Evolutionary conservation across 1,140 invertebrate species (phyloP).

Genomic region (Lineus longissimus): DNA sequence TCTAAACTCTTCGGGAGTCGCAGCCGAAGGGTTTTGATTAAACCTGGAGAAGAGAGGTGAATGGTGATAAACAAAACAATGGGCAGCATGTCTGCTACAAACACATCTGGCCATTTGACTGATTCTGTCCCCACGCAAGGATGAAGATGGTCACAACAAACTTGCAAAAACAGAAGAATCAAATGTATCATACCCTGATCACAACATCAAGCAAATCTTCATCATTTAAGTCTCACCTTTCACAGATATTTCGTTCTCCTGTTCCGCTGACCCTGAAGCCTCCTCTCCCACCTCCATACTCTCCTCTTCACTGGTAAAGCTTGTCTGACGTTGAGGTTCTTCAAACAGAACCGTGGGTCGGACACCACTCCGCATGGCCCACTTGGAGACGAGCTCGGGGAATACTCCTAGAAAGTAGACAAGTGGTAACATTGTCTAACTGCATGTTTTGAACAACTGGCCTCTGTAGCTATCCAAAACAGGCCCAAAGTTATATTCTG

Average conservation of each 20-base stretch:
- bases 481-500: too few relatives aligned
- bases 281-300: slow-evolving; percentile 39
- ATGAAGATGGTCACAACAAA: too few relatives aligned
- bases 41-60: slow-evolving; percentile 27
- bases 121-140: too few relatives aligned
- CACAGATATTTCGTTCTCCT: neutral
- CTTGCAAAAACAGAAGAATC: too few relatives aligned
- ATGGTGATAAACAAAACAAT: too few relatives aligned
- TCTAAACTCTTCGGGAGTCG: slow-evolving; percentile 82
- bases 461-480: neutral
- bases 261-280: neutral
- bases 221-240: neutral
- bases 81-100: too few relatives aligned
- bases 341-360: neutral
- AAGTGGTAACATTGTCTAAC: too few relatives aligned
- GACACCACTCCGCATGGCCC: slow-evolving; percentile 56
- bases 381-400: slow-evolving; percentile 76
- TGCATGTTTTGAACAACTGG: too few relatives aligned
- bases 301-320: slow-evolving; percentile 28
- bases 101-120: too few relatives aligned
- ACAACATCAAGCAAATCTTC: neutral
- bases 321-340: neutral
- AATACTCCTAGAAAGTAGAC: slow-evolving; percentile 60
- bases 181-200: too few relatives aligned
- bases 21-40: slow-evolving; percentile 40